Evolutionary conservation across 2,113 vertebrate species (phyloP).

Genomic region (Antigone vipio): DNA sequence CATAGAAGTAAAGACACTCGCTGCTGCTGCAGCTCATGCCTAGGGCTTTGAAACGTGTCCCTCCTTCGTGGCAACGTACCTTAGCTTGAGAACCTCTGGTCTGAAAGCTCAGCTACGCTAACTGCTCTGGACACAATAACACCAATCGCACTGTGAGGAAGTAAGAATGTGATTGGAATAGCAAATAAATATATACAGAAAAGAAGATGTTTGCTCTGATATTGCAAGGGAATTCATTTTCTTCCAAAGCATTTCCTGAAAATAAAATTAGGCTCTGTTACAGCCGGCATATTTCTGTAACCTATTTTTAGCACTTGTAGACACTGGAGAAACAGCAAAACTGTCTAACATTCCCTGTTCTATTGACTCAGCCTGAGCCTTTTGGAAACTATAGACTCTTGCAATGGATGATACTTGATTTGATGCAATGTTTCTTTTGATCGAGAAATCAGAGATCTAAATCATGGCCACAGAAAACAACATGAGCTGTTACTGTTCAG

Average conservation of each 20-base stretch:
- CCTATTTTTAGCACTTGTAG: constrained; percentile 29
- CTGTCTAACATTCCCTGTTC: constrained; percentile 19
- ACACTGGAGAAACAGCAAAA: constrained; percentile 33
- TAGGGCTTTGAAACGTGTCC: not conserved
- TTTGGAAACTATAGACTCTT: not conserved
- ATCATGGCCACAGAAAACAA: not conserved
- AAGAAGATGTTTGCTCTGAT: not conserved
- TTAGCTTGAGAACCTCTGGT: not conserved
- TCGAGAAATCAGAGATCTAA: not conserved
- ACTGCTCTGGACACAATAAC: not conserved
- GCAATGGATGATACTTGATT: not conserved
- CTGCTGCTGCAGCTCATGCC: not conserved
- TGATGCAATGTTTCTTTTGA: not conserved
- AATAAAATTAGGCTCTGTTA: constrained; percentile 19
- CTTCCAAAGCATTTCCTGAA: constrained; percentile 31
- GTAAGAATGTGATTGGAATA: not conserved
- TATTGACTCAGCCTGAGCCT: constrained; percentile 32
- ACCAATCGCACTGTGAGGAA: not conserved
- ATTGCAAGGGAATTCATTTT: not conserved
- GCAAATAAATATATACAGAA: not conserved
- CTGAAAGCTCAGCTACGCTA: not conserved
- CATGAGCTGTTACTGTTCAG: not conserved
- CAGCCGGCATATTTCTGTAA: not conserved
- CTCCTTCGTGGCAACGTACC: not conserved
- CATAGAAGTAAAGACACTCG: not conserved